These are phyloP conservation scores for Aythya baeri DNA, from an alignment of 2,113 vertebrate genomes.

Conservation along the genomic window DNA sequence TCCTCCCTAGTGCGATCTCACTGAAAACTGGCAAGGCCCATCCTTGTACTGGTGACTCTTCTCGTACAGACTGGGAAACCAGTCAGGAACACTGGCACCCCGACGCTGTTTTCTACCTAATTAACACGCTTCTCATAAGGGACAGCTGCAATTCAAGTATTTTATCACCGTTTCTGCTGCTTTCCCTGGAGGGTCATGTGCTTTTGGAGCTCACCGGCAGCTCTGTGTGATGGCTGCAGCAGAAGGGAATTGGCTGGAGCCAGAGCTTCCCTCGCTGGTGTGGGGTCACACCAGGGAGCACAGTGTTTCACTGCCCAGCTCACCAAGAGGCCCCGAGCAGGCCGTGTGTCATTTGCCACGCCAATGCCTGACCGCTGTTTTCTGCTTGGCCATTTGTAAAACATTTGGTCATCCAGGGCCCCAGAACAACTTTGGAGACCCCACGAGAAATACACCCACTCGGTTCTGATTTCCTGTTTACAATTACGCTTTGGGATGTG, in stretches of 20 bases:
- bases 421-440: not conserved
- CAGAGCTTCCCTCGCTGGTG: not conserved
- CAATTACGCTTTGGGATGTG: constrained; percentile 41
- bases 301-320: fast-evolving
- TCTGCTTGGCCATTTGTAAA: not conserved
- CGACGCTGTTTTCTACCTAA: not conserved
- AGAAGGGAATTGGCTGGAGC: not conserved
- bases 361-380: not conserved
- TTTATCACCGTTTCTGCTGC: not conserved
- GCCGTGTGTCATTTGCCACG: not conserved
- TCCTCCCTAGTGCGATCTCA: not conserved
- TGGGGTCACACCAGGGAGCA: fast-evolving
- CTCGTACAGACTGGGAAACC: not conserved
- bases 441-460: constrained; percentile 56
- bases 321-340: not conserved
- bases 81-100: not conserved
- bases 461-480: constrained; percentile 66
- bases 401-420: not conserved
- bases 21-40: not conserved
- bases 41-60: not conserved
- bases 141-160: not conserved
- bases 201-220: not conserved
- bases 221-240: not conserved
- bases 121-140: not conserved
- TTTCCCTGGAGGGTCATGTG: not conserved